Evolutionary conservation across 1,140 invertebrate genomes (phyloP), one percentile per base, ranked within the genome.

Genomic region (Tetranychus cinnabarinus): DNA sequence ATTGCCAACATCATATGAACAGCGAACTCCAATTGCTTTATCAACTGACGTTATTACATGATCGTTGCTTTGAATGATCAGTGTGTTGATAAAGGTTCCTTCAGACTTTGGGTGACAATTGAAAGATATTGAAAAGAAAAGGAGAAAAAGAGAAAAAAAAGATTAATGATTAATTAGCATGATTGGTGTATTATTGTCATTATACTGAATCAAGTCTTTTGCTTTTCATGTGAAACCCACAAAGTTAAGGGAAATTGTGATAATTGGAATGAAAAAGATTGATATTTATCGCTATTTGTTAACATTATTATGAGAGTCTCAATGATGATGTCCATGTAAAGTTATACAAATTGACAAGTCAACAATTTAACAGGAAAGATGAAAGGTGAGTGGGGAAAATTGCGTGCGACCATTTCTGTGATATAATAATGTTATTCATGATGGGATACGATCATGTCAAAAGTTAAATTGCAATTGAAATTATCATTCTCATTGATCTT

Each of bases 61-160:
- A 23, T 67, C 66, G 39, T 67, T 67, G 47, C 64, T 66, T 50
- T 67, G 65, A 42, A 67, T 67, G 2, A 67, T 64, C 12, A 66
- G 35, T 31, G 65, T 62, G 57, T 67, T 67, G 7, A 58, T 60
- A 37, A 67, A 67, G 42, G 64, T 67, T 37, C 66, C 66, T 64
- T 67, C 65, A 52, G 61, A 62, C 65, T 66, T 23, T 6, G 37
- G 59, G 37, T 5, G 7, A 8, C 12, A 55, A 7, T 37, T 54
- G 42, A 36, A 34, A 4, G 8, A 37, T 8, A 47, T 54, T 61
- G 36, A 46, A n/a, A 56, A 56, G 37, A 31, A 52, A 33, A 52
- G 23, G 50, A 52, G 46, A 47, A 8, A 47, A n/a, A 47, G 46
- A 47, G 46, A 47, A 3, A n/a, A n/a, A n/a, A 52, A 6, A 52